Evolutionary conservation across 2,888 invertebrate genomes (phyloP).

Genomic region (Cosmopolites sordidus): DNA sequence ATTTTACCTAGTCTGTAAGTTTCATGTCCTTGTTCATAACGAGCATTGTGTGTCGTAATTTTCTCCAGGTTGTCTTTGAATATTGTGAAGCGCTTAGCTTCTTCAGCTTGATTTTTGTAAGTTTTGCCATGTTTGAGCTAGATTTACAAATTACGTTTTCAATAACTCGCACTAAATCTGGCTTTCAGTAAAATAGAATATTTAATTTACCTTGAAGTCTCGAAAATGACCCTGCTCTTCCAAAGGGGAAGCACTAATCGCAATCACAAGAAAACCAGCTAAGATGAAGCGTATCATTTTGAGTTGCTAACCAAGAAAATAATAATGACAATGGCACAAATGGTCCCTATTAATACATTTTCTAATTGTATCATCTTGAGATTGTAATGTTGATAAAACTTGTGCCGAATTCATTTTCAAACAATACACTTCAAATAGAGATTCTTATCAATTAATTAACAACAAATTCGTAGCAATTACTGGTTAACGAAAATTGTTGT

Average conservation of each 20-base stretch:
- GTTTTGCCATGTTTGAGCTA: constrained; percentile 8
- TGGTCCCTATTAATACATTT: too few relatives aligned
- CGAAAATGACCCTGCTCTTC: constrained; percentile 10
- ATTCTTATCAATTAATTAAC: too few relatives aligned
- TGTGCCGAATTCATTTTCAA: too few relatives aligned
- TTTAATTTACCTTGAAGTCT: constrained; percentile 17
- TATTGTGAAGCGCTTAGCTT: constrained; percentile 14
- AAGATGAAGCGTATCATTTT: constrained; percentile 15
- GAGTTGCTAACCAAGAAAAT: background rate
- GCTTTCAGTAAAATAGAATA: background rate
- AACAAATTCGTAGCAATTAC: too few relatives aligned
- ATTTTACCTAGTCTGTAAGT: background rate
- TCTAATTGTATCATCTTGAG: too few relatives aligned
- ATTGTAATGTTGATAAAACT: too few relatives aligned
- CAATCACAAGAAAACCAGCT: constrained; percentile 22
- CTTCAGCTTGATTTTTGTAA: constrained; percentile 13
- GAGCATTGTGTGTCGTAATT: constrained; percentile 19
- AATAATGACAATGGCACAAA: too few relatives aligned
- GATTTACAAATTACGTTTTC: background rate
- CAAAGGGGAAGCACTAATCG: constrained; percentile 11
- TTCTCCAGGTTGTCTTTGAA: constrained; percentile 14
- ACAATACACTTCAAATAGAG: too few relatives aligned
- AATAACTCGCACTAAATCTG: background rate
- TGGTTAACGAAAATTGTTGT: too few relatives aligned
- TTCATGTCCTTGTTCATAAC: constrained; percentile 8